A percentile compares a stretch with the other conserved stretches of the same genome.
Conservation (phyloP, 1,140 invertebrate species). For the Ectropis grisescens region DNA sequence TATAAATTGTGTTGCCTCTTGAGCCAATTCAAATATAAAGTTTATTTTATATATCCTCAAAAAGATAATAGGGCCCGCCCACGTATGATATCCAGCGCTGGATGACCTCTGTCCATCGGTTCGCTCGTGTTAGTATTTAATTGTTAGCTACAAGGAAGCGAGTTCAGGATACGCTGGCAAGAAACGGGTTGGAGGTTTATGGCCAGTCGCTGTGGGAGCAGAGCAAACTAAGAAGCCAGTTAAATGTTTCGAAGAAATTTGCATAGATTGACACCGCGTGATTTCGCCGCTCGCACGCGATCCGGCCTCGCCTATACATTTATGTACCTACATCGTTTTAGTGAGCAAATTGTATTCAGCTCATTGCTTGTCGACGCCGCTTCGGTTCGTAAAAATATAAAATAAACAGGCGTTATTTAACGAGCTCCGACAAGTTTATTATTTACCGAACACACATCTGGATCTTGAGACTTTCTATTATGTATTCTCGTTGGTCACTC, state of each 20-base stretch:
- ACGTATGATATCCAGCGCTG: constrained; percentile 15
- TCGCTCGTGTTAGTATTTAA: constrained; percentile 15
- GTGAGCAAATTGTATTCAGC: constrained; percentile 17
- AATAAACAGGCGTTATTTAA: constrained; percentile 43
- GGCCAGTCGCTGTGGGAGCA: constrained; percentile 30
- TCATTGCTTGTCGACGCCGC: constrained; percentile 17
- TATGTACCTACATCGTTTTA: too few relatives aligned
- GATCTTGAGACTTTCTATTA: constrained; percentile 58
- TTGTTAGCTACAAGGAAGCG: constrained; percentile 8
- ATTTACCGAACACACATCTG: constrained; percentile 62
- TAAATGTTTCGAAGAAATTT: constrained; percentile 65
- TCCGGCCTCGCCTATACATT: too few relatives aligned
- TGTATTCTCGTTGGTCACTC: constrained; percentile 61
- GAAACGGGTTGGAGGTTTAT: constrained; percentile 31
- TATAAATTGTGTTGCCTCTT: too few relatives aligned
- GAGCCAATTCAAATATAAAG: too few relatives aligned
- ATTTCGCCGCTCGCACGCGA: constrained; percentile 47
- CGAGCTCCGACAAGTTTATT: constrained; percentile 47
- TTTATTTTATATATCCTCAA: too few relatives aligned
- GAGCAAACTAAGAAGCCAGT: constrained; percentile 38
- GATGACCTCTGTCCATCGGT: constrained; percentile 16
- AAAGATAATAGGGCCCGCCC: constrained; percentile 5
- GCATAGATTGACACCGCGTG: constrained; percentile 60
- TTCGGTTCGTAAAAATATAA: constrained; percentile 43
- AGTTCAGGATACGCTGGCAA: constrained; percentile 18